Percentiles rank a stretch among this genome's conserved stretches.
These are phyloP conservation scores for Chirona hameri DNA, from an alignment of 2,888 invertebrate genomes.

Conservation along the genomic window DNA sequence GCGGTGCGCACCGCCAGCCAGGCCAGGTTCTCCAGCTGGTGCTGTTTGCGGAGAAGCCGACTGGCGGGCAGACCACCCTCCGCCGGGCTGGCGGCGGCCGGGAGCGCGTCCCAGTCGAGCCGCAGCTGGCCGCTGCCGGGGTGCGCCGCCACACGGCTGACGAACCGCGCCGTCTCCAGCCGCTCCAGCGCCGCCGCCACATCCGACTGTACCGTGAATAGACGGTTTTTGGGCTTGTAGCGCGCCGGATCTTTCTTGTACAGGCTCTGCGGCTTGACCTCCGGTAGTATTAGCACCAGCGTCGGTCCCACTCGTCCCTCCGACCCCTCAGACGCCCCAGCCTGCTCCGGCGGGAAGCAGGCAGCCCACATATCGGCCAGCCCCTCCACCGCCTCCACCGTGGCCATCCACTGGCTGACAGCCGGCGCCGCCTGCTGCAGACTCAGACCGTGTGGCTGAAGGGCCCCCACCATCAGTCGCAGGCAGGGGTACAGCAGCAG, in stretches of 20 bases:
- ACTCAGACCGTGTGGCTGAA: slow-evolving; percentile 33
- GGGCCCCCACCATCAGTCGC: not conserved
- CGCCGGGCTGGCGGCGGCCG: slow-evolving; percentile 68
- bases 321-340: no score
- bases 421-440: slow-evolving; percentile 43
- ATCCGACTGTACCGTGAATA: slow-evolving; percentile 72
- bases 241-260: slow-evolving; percentile 75
- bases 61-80: slow-evolving; percentile 73
- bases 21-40: slow-evolving; percentile 80
- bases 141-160: not conserved
- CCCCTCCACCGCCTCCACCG: not conserved
- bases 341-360: not conserved
- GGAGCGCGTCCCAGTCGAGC: slow-evolving; percentile 65
- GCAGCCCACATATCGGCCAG: not conserved
- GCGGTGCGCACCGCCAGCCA: slow-evolving; percentile 70
- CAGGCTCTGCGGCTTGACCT: slow-evolving; percentile 60
- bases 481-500: slow-evolving; percentile 26
- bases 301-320: not conserved
- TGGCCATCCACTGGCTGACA: slow-evolving; percentile 48
- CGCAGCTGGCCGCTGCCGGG: slow-evolving; percentile 9
- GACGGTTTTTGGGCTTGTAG: slow-evolving; percentile 66
- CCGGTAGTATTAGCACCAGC: slow-evolving; percentile 48
- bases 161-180: slow-evolving; percentile 48
- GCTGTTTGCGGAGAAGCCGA: slow-evolving; percentile 70
- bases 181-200: slow-evolving; percentile 53